Evolutionary conservation across 2,113 vertebrate genomes (phyloP).

Genomic region (Crypturellus undulatus): DNA sequence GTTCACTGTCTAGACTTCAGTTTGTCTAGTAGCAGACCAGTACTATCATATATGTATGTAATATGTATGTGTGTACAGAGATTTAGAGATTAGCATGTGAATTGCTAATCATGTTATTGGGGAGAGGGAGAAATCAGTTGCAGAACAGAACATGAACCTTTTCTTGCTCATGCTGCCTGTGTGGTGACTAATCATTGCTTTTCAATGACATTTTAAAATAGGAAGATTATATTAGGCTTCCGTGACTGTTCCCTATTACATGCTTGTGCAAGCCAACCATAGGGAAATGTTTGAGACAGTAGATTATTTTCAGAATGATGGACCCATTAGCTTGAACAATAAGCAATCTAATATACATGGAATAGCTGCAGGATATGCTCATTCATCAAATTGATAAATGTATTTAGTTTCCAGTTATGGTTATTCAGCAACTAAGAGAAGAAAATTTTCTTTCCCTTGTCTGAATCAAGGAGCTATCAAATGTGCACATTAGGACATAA

Average conservation of each 20-base stretch:
- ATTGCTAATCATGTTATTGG: neutral
- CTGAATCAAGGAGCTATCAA: neutral
- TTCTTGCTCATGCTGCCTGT: constrained; percentile 32
- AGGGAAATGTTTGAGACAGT: constrained; percentile 13
- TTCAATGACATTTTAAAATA: constrained; percentile 41
- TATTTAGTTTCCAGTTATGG: constrained; percentile 51
- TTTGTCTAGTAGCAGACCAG: neutral
- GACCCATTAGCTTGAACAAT: constrained; percentile 57
- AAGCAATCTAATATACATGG: constrained; percentile 21
- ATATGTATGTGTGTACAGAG: neutral
- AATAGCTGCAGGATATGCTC: constrained; percentile 28
- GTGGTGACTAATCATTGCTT: constrained; percentile 35
- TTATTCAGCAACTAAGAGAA: constrained; percentile 2
- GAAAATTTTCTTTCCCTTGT: neutral
- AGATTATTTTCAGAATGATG: constrained; percentile 57
- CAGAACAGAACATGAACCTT: constrained; percentile 4
- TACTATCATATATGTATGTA: neutral
- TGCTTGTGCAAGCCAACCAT: constrained; percentile 36
- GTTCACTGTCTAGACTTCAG: neutral
- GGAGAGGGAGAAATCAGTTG: constrained; percentile 1
- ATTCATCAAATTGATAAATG: constrained; percentile 55
- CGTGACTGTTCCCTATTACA: neutral
- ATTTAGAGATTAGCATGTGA: constrained; percentile 10
- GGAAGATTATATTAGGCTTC: constrained; percentile 37
- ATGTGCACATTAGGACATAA: neutral